A percentile compares a stretch with the other conserved stretches of the same genome.
These are phyloP conservation scores for Barbus barbus DNA, from an alignment of 2,113 vertebrate species.

Conservation along the genomic window DNA sequence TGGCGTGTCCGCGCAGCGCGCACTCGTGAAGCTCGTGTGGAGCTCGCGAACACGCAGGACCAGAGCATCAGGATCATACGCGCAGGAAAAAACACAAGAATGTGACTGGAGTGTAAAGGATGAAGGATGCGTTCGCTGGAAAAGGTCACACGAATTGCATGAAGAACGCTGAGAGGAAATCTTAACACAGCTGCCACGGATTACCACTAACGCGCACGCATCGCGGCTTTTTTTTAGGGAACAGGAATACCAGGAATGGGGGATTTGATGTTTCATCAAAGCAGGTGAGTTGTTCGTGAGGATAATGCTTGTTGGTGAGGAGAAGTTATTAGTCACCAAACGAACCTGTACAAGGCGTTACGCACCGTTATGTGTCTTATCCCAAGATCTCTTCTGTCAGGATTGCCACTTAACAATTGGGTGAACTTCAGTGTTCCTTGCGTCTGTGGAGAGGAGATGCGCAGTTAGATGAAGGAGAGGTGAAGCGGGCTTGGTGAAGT, in stretches of 20 bases:
- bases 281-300: constrained; percentile 75
- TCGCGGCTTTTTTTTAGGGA: constrained; percentile 48
- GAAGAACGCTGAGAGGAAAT: constrained; percentile 63
- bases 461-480: not conserved
- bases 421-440: not conserved
- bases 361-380: not conserved
- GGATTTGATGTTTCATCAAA: constrained; percentile 67
- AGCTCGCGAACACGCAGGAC: constrained; percentile 64
- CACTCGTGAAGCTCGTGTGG: constrained; percentile 66
- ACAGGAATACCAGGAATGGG: constrained; percentile 68
- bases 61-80: constrained; percentile 51
- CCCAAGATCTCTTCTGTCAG: not conserved
- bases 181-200: constrained; percentile 61
- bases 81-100: constrained; percentile 50
- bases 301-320: not conserved
- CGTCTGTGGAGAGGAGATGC: not conserved
- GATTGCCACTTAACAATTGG: not conserved
- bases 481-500: not conserved
- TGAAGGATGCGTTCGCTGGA: constrained; percentile 58
- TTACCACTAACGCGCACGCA: constrained; percentile 58
- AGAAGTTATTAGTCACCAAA: not conserved
- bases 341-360: not conserved
- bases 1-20: constrained; percentile 76
- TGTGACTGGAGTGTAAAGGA: constrained; percentile 62
- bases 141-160: constrained; percentile 60